Evolutionary conservation across 2,797 vertebrate species (phyloP), one percentile per base, ranked within the genome.

Genomic region (Melanogrammus aeglefinus): DNA sequence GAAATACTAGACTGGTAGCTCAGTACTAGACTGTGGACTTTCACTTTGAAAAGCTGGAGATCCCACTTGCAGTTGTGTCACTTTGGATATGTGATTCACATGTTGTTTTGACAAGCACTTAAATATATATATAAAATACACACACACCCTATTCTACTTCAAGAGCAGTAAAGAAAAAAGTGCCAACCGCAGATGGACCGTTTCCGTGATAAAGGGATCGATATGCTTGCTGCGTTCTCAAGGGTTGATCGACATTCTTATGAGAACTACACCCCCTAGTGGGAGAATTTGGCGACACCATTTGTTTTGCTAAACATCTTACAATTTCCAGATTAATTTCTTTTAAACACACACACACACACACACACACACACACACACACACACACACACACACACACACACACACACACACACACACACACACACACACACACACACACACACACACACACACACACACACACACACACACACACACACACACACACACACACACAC

Each of bases 261-360:
- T 80, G 76, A 4, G 16, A 38, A 14, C 81, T 77, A 79, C 87
- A 85, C 86, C 89, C 84, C 87, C 92, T 88, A 39, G 82, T 87
- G 89, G 88, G 77, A 0, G 71, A 24, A 0, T 0, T 74, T 70
- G 0, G 7, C 14, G 70, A 8, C 21, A 66, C 9, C 14, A 24
- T 24, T 66, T 66, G 1, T 27, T 66, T 66, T 66, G 57, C 51
- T 27, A 24, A 24, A 24, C 7, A 66, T 9, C 21, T 21, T 21
- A 63, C n/a, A 21, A n/a, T 63, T 51, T 51, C 44, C 44, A 16
- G 3, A 57, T 57, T 57, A 1, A 21, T 57, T n/a, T 51, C 1
- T 51, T 14, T 51, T 9, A 14, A 1, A 47, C 14, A 2, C 10
- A 51, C 16, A 5, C 44, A 18, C 44, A 18, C 44, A 47, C 44